phyloP scores from a whole-genome alignment of 2,888 invertebrate species.

The Drosophila prolongata region DNA sequence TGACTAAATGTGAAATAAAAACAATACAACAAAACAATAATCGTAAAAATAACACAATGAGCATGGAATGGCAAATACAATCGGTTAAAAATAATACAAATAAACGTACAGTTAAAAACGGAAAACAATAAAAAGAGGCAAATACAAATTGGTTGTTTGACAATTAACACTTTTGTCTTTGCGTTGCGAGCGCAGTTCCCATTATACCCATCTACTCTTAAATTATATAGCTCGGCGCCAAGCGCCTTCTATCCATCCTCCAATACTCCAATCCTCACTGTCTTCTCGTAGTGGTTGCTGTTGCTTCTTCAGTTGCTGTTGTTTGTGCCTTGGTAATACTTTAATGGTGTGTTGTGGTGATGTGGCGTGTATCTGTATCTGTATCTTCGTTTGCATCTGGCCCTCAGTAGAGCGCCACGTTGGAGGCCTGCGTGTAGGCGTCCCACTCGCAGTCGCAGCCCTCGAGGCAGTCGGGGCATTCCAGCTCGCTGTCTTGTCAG shows the following conservation, averaged over 20 bases:
- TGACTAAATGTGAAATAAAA: constrained; percentile 46
- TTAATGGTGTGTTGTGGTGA: constrained; percentile 58
- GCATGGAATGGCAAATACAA: constrained; percentile 66
- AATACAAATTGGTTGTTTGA: constrained; percentile 43
- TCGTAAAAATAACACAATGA: constrained; percentile 57
- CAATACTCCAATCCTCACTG: constrained; percentile 6
- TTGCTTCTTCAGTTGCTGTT: constrained; percentile 48
- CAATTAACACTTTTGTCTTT: constrained; percentile 59
- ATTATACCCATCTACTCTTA: constrained; percentile 60
- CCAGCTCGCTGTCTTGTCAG: constrained; percentile 85
- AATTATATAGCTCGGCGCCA: constrained; percentile 53
- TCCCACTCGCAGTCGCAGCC: constrained; percentile 85
- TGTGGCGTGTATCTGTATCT: constrained; percentile 21
- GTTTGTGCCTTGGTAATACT: constrained; percentile 73
- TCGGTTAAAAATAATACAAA: constrained; percentile 31
- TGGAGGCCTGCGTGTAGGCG: constrained; percentile 82
- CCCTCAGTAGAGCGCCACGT: constrained; percentile 76
- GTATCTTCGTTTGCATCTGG: constrained; percentile 9
- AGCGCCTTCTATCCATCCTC: constrained; percentile 44
- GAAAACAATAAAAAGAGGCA: constrained; percentile 22
- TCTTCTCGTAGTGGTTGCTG: constrained; percentile 17
- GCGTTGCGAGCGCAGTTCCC: constrained; percentile 75
- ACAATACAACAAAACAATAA: constrained; percentile 38
- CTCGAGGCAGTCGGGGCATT: constrained; percentile 84
- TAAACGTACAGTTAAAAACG: constrained; percentile 20